Evolutionary conservation across 2,888 invertebrate genomes (phyloP).

Genomic region (Rhagonycha fulva): DNA sequence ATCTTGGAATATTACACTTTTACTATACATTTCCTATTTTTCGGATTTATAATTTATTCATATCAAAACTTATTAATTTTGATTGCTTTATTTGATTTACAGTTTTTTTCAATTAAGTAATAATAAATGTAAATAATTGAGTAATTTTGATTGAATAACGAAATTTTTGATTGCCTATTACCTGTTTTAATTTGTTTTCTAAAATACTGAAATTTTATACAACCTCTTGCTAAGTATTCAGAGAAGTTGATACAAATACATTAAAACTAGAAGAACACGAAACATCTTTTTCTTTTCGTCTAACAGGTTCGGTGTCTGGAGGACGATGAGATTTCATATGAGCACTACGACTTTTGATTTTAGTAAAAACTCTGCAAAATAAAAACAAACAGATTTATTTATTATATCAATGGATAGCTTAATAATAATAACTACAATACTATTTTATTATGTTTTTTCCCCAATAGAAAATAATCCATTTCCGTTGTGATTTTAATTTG

Average conservation of each 20-base stretch:
- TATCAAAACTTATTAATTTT: conserved; percentile 24
- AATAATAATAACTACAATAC: too few species aligned
- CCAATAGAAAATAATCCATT: not conserved
- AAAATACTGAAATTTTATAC: conserved; percentile 14
- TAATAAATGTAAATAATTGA: not conserved
- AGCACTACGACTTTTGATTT: conserved; percentile 98
- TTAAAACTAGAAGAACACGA: conserved; percentile 40
- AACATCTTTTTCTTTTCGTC: conserved; percentile 33
- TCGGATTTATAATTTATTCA: conserved; percentile 7
- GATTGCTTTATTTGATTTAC: conserved; percentile 43
- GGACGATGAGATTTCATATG: conserved; percentile 99
- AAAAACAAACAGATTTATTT: not conserved
- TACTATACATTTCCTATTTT: conserved; percentile 27
- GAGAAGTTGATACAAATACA: conserved; percentile 52
- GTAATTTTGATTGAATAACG: not conserved
- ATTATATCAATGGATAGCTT: too few species aligned
- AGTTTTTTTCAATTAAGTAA: conserved; percentile 5
- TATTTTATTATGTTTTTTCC: too few species aligned
- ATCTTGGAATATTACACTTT: conserved; percentile 19
- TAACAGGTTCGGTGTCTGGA: conserved; percentile 76
- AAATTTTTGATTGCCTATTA: conserved; percentile 51
- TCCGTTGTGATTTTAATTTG: not conserved
- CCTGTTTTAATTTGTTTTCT: conserved; percentile 37
- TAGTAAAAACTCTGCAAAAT: conserved; percentile 89
- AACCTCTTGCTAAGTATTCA: conserved; percentile 48